Conservation (phyloP, 2,888 invertebrate species). For the Eurytoma adleriae region DNA sequence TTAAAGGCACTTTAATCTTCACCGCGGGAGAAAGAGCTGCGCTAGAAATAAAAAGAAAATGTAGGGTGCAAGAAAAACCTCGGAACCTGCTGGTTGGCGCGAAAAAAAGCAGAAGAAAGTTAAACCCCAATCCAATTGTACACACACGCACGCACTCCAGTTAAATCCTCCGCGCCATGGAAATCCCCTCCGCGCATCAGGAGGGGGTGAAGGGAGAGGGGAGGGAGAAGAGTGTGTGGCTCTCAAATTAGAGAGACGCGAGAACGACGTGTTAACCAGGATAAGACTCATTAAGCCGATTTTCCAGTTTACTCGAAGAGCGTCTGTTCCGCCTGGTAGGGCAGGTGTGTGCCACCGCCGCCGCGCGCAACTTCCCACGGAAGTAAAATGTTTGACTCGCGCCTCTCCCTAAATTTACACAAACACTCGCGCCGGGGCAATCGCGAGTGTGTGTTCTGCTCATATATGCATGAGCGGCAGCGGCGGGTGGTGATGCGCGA, state of each 20-base stretch:
- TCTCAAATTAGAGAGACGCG: slow-evolving; percentile 22
- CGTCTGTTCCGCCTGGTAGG: not conserved
- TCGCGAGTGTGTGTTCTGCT: not conserved
- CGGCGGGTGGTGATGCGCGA: not conserved
- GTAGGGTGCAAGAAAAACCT: not conserved
- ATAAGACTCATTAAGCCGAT: slow-evolving; percentile 50
- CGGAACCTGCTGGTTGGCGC: too few species aligned
- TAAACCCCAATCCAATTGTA: slow-evolving; percentile 12
- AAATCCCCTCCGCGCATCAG: not conserved
- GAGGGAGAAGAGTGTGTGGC: not conserved
- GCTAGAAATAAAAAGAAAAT: not conserved
- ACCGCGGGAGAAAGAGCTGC: not conserved
- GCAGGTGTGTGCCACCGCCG: not conserved
- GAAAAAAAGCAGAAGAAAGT: too few species aligned
- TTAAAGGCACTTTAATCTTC: slow-evolving; percentile 45
- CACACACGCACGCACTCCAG: slow-evolving; percentile 1
- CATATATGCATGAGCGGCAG: not conserved
- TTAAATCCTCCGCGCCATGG: slow-evolving; percentile 5
- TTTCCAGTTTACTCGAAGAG: slow-evolving; percentile 10
- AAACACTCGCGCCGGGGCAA: not conserved
- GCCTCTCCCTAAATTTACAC: not conserved
- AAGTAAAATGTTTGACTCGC: slow-evolving; percentile 35
- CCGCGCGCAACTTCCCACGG: not conserved
- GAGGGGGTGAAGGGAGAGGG: not conserved
- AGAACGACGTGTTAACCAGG: slow-evolving; percentile 23